Evolutionary conservation across 2,888 invertebrate genomes (phyloP).

Genomic region (Brachylomia viminalis): DNA sequence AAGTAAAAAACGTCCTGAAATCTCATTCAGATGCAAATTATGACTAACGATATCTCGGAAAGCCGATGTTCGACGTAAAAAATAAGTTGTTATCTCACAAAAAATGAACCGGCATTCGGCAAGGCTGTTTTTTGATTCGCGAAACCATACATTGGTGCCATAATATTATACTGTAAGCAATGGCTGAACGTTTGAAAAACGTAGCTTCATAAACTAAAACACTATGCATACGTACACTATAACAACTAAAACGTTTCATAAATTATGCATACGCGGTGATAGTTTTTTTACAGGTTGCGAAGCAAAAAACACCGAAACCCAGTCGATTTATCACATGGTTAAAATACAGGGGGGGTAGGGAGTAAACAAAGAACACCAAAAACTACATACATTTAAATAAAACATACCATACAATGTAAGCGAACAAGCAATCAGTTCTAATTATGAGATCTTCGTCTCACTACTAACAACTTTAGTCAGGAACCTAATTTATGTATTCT

Average conservation of each 20-base stretch:
- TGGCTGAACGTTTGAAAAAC: slow-evolving; percentile 7
- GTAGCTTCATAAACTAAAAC: no score
- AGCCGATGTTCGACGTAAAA: slow-evolving; percentile 33
- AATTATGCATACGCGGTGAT: slow-evolving; percentile 3
- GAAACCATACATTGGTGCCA: not conserved
- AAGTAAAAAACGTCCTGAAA: slow-evolving; percentile 37
- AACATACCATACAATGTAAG: not conserved
- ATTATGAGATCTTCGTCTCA: not conserved
- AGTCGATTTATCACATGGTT: slow-evolving; percentile 7
- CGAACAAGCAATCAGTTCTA: not conserved
- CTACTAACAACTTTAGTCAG: not conserved
- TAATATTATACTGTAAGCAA: not conserved
- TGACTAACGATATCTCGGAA: slow-evolving; percentile 36
- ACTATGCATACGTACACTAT: no score
- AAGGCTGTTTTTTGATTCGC: not conserved
- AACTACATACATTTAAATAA: not conserved
- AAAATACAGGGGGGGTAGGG: not conserved
- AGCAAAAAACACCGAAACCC: not conserved
- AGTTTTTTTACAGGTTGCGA: not conserved
- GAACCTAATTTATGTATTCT: not conserved
- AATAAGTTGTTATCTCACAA: slow-evolving; percentile 6
- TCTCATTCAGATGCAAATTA: slow-evolving; percentile 42
- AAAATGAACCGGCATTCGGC: not conserved
- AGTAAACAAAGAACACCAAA: not conserved
- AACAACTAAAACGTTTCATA: not conserved